Evolutionary conservation across 2,797 vertebrate species (phyloP).

Genomic region (Euphonia xanthogaster): DNA sequence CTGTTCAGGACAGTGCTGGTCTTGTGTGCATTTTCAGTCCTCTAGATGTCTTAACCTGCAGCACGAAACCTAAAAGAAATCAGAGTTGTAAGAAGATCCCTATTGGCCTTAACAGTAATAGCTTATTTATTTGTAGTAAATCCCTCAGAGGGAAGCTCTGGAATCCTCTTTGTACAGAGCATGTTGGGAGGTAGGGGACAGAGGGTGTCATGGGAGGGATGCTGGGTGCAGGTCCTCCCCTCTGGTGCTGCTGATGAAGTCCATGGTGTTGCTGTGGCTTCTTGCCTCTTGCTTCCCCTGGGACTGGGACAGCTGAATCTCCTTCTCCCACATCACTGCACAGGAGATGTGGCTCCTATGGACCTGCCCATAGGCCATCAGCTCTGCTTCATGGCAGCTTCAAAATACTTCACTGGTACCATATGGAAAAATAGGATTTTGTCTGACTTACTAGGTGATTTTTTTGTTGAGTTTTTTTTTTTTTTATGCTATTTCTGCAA

Average conservation of each 20-base stretch:
- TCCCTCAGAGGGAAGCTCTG: not conserved
- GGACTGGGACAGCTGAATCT: not conserved
- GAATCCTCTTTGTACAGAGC: not conserved
- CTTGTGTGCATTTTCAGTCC: not conserved
- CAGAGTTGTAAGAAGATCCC: not conserved
- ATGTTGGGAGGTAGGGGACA: not conserved
- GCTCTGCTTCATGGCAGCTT: not conserved
- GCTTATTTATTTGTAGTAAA: not conserved
- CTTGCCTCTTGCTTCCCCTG: not conserved
- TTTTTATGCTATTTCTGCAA: not conserved
- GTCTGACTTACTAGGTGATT: not conserved
- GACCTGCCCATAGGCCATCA: not conserved
- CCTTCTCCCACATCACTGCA: not conserved
- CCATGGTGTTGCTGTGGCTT: not conserved
- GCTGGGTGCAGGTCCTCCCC: not conserved
- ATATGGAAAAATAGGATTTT: not conserved
- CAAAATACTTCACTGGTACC: not conserved
- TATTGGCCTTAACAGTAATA: conserved; percentile 2
- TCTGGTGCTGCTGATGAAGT: not conserved
- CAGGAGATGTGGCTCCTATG: rapidly evolving
- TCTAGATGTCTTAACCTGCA: not conserved
- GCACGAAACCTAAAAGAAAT: conserved; percentile 17
- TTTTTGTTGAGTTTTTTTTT: not conserved
- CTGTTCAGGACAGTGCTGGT: not conserved
- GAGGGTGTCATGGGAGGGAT: rapidly evolving